These are phyloP conservation scores for Habropoda laboriosa DNA, from an alignment of 1,140 invertebrate genomes.

Conservation along the genomic window DNA sequence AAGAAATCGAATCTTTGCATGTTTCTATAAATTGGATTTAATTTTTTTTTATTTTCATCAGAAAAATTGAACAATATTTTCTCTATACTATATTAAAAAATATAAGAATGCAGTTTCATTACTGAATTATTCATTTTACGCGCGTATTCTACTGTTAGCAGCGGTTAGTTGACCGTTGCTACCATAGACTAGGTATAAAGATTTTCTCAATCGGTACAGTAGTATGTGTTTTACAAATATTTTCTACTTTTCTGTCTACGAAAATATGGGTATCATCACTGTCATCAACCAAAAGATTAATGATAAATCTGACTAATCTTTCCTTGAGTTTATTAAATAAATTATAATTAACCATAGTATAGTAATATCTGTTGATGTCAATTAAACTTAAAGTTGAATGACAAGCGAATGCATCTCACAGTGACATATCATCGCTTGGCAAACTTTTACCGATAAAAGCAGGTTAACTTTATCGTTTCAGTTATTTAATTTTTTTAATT, in stretches of 20 bases:
- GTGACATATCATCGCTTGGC: neutral
- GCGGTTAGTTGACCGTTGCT: too few relatives aligned
- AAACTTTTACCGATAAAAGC: neutral
- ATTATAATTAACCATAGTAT: neutral
- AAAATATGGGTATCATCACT: neutral
- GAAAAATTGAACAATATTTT: too few relatives aligned
- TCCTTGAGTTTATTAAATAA: neutral
- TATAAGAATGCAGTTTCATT: too few relatives aligned
- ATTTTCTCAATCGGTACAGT: neutral
- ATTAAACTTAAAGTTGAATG: slow-evolving; percentile 1
- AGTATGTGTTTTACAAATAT: neutral
- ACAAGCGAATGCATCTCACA: neutral
- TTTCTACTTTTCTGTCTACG: slow-evolving; percentile 1
- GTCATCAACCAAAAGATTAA: neutral
- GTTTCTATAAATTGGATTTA: too few relatives aligned
- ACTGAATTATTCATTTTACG: too few relatives aligned
- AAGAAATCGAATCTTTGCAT: too few relatives aligned
- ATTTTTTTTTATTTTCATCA: too few relatives aligned
- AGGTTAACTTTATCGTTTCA: slow-evolving; percentile 18
- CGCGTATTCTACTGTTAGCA: too few relatives aligned
- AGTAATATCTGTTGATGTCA: neutral
- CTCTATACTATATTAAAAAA: too few relatives aligned
- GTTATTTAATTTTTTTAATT: slow-evolving; percentile 66
- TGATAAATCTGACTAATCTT: slow-evolving; percentile 5
- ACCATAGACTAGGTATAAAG: neutral